These are phyloP conservation scores for Eupithecia subumbrata DNA, from an alignment of 2,888 invertebrate species.

Conservation along the genomic window DNA sequence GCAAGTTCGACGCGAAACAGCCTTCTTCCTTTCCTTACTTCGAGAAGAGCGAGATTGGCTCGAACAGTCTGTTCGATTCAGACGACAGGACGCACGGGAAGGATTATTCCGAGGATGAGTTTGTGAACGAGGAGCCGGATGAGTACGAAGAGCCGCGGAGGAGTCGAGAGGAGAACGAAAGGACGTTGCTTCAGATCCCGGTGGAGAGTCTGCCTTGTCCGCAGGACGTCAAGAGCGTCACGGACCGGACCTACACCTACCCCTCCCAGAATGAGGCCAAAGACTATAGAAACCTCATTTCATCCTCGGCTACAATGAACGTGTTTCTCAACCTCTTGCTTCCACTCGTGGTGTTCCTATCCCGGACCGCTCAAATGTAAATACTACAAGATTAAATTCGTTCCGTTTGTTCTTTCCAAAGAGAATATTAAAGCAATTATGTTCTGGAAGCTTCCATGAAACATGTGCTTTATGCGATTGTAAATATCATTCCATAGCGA, in stretches of 20 bases:
- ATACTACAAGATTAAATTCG: slow-evolving; percentile 45
- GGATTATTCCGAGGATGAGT: slow-evolving; percentile 71
- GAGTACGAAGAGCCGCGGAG: slow-evolving; percentile 74
- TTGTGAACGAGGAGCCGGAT: slow-evolving; percentile 73
- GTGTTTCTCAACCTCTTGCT: slow-evolving; percentile 51
- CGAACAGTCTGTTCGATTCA: slow-evolving; percentile 68
- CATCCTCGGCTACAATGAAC: slow-evolving; percentile 56
- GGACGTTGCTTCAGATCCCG: slow-evolving; percentile 81
- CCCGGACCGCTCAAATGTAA: slow-evolving; percentile 52
- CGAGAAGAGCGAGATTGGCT: slow-evolving; percentile 69
- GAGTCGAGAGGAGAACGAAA: slow-evolving; percentile 71
- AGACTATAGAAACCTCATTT: slow-evolving; percentile 78
- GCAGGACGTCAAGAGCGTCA: slow-evolving; percentile 85
- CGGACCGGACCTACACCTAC: slow-evolving; percentile 82
- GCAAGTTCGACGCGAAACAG: slow-evolving; percentile 84
- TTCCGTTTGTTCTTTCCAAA: slow-evolving; percentile 39
- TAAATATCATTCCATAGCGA: slow-evolving; percentile 44
- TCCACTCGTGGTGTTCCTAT: slow-evolving; percentile 44
- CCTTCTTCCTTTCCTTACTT: slow-evolving; percentile 73
- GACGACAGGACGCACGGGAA: slow-evolving; percentile 70
- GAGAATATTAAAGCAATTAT: slow-evolving; percentile 47
- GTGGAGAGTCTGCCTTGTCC: slow-evolving; percentile 85
- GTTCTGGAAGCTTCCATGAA: slow-evolving; percentile 45
- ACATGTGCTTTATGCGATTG: slow-evolving; percentile 34
- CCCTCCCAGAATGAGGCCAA: slow-evolving; percentile 84